Evolutionary conservation across 1,140 invertebrate species (phyloP), one percentile per base, ranked within the genome.

Genomic region (Bombus turneri): DNA sequence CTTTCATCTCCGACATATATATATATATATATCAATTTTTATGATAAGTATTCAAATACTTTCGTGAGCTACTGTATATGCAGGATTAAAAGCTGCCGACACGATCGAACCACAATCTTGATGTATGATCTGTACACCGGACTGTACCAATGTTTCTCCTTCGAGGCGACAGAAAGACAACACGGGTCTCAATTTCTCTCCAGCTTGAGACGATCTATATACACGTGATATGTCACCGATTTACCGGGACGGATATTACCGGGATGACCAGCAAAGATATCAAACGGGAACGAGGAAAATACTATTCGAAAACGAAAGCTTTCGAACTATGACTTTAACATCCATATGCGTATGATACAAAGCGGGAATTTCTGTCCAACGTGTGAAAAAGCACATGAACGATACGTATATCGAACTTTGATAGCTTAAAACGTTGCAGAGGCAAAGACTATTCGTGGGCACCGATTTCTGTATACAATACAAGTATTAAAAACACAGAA

Each of bases 151-250:
- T 37, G 64, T 47, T n/a, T 37, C 71, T 13, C 31, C 37, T 34
- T 18, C 18, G 13, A 31, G 18, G 6, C 5, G 47, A 53, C 18
- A 41, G 37, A 13, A 78, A 77, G 62, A 69, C 25, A 68, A 2
- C 15, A 8, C n/a, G 41, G 25, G 3, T 5, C 47, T 66, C 22
- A 39, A 31, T 43, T 53, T 5, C 62, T 53, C 13, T 31, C 4
- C 10, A 57, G n/a, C 8, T 15, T 43, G 13, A 71, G 34, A 69
- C 37, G 53, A 39, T 43, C 28, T 53, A 37, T 28, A 18, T 41
- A 53, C 41, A 10, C 28, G 18, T 78, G 74, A 83, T 69, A 83
- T 83, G 81, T 77, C 73, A 31, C 81, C 59, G 72, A 83, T 68
- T 76, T 43, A 76, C 25, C 28, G 81, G 43, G 74, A 83, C 74